phyloP scores from a whole-genome alignment of 2,888 invertebrate genomes.

The Tiliacea aurago region DNA sequence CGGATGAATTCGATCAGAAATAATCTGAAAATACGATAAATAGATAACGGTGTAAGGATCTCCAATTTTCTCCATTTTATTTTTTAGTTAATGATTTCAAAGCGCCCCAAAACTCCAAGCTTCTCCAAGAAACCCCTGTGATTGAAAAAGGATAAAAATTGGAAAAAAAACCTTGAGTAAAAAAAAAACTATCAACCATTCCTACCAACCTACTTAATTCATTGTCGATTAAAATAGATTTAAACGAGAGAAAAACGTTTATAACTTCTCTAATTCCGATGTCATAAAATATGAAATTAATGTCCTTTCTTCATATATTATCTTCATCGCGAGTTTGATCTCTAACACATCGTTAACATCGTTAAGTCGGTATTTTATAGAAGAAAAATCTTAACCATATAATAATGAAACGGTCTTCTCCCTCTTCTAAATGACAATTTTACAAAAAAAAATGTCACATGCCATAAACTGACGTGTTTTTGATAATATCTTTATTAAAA shows the following conservation, averaged over 20 bases:
- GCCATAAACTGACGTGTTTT: background rate
- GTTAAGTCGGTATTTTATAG: conserved; percentile 9
- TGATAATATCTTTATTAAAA: background rate
- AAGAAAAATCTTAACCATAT: conserved; percentile 18
- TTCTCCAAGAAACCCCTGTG: background rate
- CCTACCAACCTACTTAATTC: background rate
- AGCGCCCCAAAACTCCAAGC: background rate
- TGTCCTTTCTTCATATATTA: conserved; percentile 34
- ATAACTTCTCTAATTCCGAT: conserved; percentile 15
- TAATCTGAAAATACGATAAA: background rate
- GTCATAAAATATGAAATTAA: conserved; percentile 49
- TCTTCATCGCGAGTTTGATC: conserved; percentile 28
- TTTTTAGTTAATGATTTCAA: background rate
- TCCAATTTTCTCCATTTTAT: background rate
- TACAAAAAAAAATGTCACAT: too few relatives aligned
- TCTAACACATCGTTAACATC: conserved; percentile 21
- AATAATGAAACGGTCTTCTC: background rate
- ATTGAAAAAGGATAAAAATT: background rate
- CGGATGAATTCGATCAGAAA: background rate
- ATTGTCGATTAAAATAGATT: conserved; percentile 11
- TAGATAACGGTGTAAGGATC: too few relatives aligned
- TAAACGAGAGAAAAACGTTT: background rate
- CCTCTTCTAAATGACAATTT: too few relatives aligned
- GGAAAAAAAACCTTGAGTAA: background rate
- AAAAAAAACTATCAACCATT: background rate